Percentiles rank a stretch among this genome's conserved stretches.
Conservation (phyloP, 2,888 invertebrate species). For the Nemapogon koenigi region DNA sequence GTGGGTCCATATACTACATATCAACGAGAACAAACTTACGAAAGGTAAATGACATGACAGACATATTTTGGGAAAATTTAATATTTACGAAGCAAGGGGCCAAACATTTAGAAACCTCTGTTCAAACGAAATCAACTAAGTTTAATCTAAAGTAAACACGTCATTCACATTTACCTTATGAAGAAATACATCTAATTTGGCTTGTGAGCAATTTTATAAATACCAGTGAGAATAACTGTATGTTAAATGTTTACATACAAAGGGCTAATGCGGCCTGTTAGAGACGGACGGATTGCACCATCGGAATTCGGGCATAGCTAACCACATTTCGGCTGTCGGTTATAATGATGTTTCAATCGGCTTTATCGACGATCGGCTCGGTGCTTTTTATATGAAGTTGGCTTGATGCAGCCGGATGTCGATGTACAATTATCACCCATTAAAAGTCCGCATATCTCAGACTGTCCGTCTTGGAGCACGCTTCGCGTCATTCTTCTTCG, state of each 20-base stretch:
- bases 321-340: constrained; percentile 10
- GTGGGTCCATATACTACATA: too few species aligned
- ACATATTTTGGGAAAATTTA: too few species aligned
- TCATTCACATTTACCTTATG: too few species aligned
- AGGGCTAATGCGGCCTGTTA: neutral
- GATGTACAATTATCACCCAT: constrained; percentile 9
- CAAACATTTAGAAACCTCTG: too few species aligned
- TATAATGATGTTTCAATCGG: constrained; percentile 13
- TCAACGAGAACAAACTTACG: too few species aligned
- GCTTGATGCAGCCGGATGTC: constrained; percentile 6
- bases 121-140: too few species aligned
- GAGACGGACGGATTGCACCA: constrained; percentile 3
- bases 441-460: constrained; percentile 1
- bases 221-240: too few species aligned
- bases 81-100: too few species aligned
- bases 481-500: neutral
- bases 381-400: constrained; percentile 10
- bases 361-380: constrained; percentile 9
- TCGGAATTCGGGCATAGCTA: constrained; percentile 6
- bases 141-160: too few species aligned
- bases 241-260: constrained; percentile 7
- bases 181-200: too few species aligned
- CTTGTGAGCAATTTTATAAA: too few species aligned
- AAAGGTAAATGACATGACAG: too few species aligned
- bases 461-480: constrained; percentile 1